These are phyloP conservation scores for Hyposoter didymator DNA, from an alignment of 2,888 invertebrate species.

Conservation along the genomic window DNA sequence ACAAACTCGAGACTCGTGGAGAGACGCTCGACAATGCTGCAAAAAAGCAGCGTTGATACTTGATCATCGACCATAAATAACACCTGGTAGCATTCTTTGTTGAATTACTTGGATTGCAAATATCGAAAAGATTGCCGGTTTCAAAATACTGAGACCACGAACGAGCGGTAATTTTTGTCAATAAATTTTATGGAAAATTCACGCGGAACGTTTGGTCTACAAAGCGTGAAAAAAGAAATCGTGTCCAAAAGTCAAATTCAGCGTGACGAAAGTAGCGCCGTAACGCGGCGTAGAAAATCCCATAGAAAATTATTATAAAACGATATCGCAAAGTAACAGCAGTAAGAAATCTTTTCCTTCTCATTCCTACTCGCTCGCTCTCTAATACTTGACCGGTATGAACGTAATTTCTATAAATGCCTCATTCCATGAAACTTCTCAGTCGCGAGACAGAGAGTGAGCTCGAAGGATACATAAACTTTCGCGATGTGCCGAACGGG, in stretches of 20 bases:
- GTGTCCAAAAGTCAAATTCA: neutral
- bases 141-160: neutral
- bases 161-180: neutral
- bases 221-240: neutral
- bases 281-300: neutral
- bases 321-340: neutral
- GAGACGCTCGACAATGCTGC: neutral
- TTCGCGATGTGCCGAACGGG: neutral
- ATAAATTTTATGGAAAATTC: too few relatives aligned
- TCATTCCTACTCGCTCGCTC: neutral
- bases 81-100: constrained; percentile 1
- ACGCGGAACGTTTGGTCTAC: too few relatives aligned
- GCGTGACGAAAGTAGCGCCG: neutral
- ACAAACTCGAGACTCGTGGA: constrained; percentile 23
- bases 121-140: neutral
- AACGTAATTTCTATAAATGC: constrained; percentile 38
- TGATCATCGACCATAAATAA: neutral
- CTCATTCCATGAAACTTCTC: constrained; percentile 16
- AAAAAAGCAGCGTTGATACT: constrained; percentile 6
- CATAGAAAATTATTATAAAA: neutral
- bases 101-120: neutral
- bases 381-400: constrained; percentile 16
- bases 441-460: neutral
- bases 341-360: neutral
- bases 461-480: constrained; percentile 15